Conservation (phyloP, 2,888 invertebrate genomes). For the Melikaiella ostensackeni region DNA sequence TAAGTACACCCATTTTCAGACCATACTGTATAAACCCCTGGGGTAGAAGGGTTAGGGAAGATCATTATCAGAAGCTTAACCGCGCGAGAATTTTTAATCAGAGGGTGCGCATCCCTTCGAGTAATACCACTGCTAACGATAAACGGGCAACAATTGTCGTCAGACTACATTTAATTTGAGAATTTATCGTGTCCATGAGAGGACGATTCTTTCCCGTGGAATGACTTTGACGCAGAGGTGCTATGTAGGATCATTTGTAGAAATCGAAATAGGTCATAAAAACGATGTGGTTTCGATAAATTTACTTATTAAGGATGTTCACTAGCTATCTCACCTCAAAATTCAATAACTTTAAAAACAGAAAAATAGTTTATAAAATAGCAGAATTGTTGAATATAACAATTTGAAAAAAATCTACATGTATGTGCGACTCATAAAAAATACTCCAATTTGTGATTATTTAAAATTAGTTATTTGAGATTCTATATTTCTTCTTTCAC, state of each 20-base stretch:
- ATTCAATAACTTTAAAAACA: too few relatives aligned
- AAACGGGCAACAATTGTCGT: conserved; percentile 70
- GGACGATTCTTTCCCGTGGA: conserved; percentile 64
- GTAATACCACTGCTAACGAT: conserved; percentile 70
- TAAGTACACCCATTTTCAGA: conserved; percentile 74
- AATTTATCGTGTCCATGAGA: conserved; percentile 47
- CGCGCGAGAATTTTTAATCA: conserved; percentile 78
- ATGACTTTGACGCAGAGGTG: conserved; percentile 62
- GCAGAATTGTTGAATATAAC: too few relatives aligned
- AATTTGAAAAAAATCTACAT: too few relatives aligned
- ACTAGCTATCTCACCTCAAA: too few relatives aligned
- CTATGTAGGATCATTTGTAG: conserved; percentile 62
- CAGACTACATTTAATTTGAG: conserved; percentile 58
- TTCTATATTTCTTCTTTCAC: too few relatives aligned
- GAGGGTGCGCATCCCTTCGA: conserved; percentile 76
- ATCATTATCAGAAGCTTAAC: conserved; percentile 78
- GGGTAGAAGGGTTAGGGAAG: conserved; percentile 75
- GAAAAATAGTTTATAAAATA: too few relatives aligned
- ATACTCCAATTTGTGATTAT: too few relatives aligned
- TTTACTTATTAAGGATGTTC: not conserved
- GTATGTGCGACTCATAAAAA: too few relatives aligned
- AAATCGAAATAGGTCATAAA: conserved; percentile 66
- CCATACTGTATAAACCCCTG: conserved; percentile 70
- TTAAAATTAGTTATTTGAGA: too few relatives aligned
- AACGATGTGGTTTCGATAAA: conserved; percentile 56